Percentiles rank a stretch among this genome's conserved stretches.
These are phyloP conservation scores for Exocentrus adspersus DNA, from an alignment of 2,888 invertebrate species.

Conservation along the genomic window DNA sequence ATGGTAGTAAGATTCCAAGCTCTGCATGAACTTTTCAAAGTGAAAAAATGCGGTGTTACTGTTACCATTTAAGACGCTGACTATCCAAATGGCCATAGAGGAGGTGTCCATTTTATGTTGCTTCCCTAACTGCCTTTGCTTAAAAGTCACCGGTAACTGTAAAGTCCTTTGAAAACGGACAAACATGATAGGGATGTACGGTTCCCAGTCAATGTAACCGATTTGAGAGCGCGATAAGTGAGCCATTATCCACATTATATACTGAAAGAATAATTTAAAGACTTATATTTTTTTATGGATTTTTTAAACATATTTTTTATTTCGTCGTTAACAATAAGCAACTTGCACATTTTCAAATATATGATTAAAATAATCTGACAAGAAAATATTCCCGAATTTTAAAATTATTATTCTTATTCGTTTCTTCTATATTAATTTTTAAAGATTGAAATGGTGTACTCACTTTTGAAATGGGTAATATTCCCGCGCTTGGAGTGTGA, in stretches of 20 bases:
- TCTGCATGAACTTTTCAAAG: conserved; percentile 81
- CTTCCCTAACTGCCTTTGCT: conserved; percentile 70
- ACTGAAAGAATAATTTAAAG: conserved; percentile 64
- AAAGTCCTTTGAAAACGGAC: conserved; percentile 69
- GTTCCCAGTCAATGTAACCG: conserved; percentile 89
- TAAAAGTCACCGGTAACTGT: conserved; percentile 82
- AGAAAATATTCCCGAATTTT: too few species aligned
- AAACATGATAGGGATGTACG: conserved; percentile 82
- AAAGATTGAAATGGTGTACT: too few species aligned
- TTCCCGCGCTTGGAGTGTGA: too few species aligned
- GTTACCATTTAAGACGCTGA: conserved; percentile 73
- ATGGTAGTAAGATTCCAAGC: conserved; percentile 88
- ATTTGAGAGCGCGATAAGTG: conserved; percentile 78
- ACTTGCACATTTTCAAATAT: too few species aligned
- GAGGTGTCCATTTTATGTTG: conserved; percentile 64
- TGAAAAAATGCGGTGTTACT: conserved; percentile 74
- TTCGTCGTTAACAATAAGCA: too few species aligned
- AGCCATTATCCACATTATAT: conserved; percentile 78
- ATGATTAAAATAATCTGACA: too few species aligned
- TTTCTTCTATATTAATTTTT: too few species aligned
- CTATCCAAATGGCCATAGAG: conserved; percentile 70
- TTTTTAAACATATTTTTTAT: neutral
- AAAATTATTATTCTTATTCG: too few species aligned
- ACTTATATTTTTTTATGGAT: conserved; percentile 5
- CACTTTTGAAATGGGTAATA: too few species aligned